Percentiles rank a stretch among this genome's conserved stretches.
Conservation (phyloP, 2,113 vertebrate species). For the Circaetus cinerascens region DNA sequence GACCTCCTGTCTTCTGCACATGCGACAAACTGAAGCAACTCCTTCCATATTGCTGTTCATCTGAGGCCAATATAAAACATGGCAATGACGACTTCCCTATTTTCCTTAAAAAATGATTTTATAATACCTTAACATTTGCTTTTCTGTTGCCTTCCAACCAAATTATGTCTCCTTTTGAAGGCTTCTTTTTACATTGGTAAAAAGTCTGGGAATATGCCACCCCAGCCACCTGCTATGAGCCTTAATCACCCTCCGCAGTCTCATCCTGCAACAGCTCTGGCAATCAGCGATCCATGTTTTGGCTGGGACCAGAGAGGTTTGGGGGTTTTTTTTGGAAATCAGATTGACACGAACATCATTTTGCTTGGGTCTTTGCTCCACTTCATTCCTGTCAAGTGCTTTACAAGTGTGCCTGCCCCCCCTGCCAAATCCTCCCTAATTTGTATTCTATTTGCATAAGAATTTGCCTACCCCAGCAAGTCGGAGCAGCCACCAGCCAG, state of each 20-base stretch:
- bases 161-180: not conserved
- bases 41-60: not conserved
- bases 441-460: not conserved
- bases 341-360: not conserved
- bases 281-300: not conserved
- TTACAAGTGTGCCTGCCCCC: not conserved
- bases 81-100: not conserved
- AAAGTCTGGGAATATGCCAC: not conserved
- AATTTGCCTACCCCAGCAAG: not conserved
- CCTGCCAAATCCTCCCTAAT: not conserved
- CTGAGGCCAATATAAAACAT: not conserved
- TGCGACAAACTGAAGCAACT: not conserved
- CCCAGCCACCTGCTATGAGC: not conserved
- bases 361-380: not conserved
- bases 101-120: not conserved
- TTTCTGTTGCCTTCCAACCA: not conserved
- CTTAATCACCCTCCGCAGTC: not conserved
- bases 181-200: not conserved
- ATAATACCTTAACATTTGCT: not conserved
- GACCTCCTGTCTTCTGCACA: not conserved
- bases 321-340: not conserved
- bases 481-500: not conserved
- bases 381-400: not conserved
- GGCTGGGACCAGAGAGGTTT: not conserved
- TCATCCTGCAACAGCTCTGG: not conserved